Percentiles rank a stretch among this genome's conserved stretches.
Conservation (phyloP, 2,888 invertebrate species). For the Lysandra bellargus region DNA sequence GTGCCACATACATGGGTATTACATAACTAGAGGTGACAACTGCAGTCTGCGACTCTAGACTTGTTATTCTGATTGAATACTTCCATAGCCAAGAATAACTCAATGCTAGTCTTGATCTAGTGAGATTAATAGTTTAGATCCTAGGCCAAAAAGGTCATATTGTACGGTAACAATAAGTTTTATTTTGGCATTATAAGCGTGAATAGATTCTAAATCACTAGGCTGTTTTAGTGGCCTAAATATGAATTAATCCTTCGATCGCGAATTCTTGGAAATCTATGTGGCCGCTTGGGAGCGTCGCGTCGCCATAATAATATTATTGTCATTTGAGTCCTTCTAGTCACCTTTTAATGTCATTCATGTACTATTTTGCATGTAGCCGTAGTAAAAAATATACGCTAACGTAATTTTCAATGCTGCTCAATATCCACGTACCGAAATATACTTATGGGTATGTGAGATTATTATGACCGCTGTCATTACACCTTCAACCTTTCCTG, state of each 20-base stretch:
- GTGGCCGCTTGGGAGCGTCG: too few species aligned
- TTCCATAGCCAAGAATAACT: conserved; percentile 26
- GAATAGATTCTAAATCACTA: too few species aligned
- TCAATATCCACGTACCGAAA: not conserved
- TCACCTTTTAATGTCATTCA: too few species aligned
- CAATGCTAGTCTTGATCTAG: conserved; percentile 16
- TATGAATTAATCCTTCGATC: not conserved
- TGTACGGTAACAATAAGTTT: not conserved
- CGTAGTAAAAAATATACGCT: too few species aligned
- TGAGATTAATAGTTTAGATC: conserved; percentile 6
- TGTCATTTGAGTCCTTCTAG: too few species aligned
- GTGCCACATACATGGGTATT: not conserved
- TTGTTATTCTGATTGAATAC: conserved; percentile 29
- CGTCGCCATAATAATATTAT: too few species aligned
- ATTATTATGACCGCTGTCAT: conserved; percentile 11
- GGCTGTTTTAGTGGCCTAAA: not conserved
- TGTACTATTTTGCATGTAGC: too few species aligned
- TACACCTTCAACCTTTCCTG: conserved; percentile 11
- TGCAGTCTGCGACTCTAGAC: conserved; percentile 14
- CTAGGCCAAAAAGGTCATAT: conserved; percentile 4
- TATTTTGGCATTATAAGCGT: not conserved
- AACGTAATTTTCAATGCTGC: too few species aligned
- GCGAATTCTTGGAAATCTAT: too few species aligned
- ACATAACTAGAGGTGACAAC: not conserved
- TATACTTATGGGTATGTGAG: not conserved